Conservation (phyloP, 1,140 invertebrate species). For the Drosophila sucinea region DNA sequence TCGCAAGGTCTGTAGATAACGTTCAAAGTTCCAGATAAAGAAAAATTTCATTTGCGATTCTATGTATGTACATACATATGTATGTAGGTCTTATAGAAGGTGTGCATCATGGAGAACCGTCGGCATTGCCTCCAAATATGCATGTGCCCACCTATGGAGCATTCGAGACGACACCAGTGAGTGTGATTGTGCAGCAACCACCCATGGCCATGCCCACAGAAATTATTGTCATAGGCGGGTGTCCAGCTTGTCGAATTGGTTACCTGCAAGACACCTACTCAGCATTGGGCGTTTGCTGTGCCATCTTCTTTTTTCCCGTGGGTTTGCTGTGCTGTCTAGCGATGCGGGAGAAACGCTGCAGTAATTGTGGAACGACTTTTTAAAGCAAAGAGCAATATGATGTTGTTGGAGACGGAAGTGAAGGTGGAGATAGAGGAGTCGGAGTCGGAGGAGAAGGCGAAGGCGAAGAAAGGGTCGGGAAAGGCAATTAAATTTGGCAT, state of each 20-base stretch:
- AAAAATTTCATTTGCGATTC: neutral
- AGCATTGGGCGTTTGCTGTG: conserved; percentile 89
- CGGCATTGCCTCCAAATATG: conserved; percentile 43
- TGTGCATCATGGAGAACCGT: conserved; percentile 50
- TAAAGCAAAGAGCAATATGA: conserved; percentile 19
- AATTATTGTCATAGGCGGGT: conserved; percentile 89
- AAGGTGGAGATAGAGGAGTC: neutral
- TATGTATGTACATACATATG: neutral
- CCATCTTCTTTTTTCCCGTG: conserved; percentile 92
- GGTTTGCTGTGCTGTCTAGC: conserved; percentile 91
- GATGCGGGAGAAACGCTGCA: conserved; percentile 89
- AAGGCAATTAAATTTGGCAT: conserved; percentile 1
- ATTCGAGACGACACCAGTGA: conserved; percentile 76
- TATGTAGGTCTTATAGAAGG: conserved; percentile 44
- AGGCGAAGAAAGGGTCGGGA: neutral
- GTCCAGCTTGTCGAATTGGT: conserved; percentile 91
- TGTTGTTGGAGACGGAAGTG: neutral
- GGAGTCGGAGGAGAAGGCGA: neutral
- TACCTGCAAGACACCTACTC: conserved; percentile 91
- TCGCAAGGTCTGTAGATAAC: conserved; percentile 20
- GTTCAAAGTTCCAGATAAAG: neutral
- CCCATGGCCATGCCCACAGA: conserved; percentile 84
- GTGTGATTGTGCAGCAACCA: conserved; percentile 62
- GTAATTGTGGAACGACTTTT: conserved; percentile 91
- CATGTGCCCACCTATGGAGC: conserved; percentile 72